These are phyloP conservation scores for Vollenhovia emeryi DNA, from an alignment of 1,140 invertebrate species.

Conservation along the genomic window DNA sequence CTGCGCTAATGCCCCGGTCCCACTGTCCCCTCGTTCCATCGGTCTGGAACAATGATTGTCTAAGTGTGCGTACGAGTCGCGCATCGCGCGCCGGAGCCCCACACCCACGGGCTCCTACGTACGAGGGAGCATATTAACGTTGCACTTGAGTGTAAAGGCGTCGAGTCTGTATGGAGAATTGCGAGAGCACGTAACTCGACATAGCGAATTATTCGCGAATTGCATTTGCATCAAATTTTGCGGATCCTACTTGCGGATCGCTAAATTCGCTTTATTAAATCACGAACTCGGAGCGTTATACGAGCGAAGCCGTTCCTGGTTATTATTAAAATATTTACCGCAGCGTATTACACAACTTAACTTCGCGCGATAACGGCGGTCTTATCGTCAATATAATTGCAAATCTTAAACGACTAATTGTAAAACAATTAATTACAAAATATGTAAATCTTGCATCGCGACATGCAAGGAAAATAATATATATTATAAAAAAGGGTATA, in stretches of 20 bases:
- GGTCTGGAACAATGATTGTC: slow-evolving; percentile 70
- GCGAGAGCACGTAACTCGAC: neutral
- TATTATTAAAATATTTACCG: slow-evolving; percentile 33
- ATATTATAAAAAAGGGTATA: neutral
- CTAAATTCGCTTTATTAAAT: slow-evolving; percentile 28
- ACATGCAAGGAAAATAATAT: neutral
- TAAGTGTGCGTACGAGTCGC: slow-evolving; percentile 65
- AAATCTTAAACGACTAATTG: neutral
- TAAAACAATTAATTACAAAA: slow-evolving; percentile 8
- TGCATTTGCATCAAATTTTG: slow-evolving; percentile 41
- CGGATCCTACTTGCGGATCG: neutral
- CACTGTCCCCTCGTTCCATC: slow-evolving; percentile 33
- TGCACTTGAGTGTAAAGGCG: slow-evolving; percentile 16
- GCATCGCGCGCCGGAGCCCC: neutral
- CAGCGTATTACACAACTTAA: neutral
- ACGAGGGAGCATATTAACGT: slow-evolving; percentile 62
- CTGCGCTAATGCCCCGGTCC: slow-evolving; percentile 72
- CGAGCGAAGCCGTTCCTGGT: neutral
- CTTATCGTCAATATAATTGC: neutral
- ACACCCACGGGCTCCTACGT: slow-evolving; percentile 26
- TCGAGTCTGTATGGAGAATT: slow-evolving; percentile 16
- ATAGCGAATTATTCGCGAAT: slow-evolving; percentile 34
- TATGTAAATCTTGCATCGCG: neutral
- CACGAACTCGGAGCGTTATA: neutral
- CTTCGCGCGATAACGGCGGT: neutral